Percentiles rank a stretch among this genome's conserved stretches.
phyloP scores from a whole-genome alignment of 1,140 invertebrate species.

The Euglossa dilemma region DNA sequence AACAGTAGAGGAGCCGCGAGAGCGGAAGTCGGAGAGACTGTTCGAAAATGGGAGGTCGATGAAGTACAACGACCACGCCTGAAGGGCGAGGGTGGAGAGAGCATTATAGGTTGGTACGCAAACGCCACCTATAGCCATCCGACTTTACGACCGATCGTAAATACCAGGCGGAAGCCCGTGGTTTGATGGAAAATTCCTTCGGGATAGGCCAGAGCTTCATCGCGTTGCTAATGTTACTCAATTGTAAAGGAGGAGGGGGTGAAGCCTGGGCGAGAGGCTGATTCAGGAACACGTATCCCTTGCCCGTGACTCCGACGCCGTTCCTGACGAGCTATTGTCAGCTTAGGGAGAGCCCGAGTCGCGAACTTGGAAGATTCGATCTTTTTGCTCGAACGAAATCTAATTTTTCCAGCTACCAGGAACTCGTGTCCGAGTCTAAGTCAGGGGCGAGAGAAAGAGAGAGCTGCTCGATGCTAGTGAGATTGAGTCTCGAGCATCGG shows the following conservation, averaged over 20 bases:
- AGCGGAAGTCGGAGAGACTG: slow-evolving; percentile 28
- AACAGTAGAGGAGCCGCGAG: slow-evolving; percentile 15
- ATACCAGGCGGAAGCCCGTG: slow-evolving; percentile 44
- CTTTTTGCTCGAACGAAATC: slow-evolving; percentile 65
- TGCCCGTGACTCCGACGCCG: slow-evolving; percentile 8
- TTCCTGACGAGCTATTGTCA: slow-evolving; percentile 71
- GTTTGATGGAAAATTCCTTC: slow-evolving; percentile 51
- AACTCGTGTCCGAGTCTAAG: slow-evolving; percentile 53
- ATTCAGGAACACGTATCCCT: slow-evolving; percentile 45
- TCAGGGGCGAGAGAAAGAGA: slow-evolving; percentile 25
- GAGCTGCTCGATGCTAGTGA: neutral
- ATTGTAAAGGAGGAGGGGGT: slow-evolving; percentile 57
- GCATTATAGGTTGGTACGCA: slow-evolving; percentile 39
- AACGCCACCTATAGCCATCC: slow-evolving; percentile 25
- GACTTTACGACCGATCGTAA: slow-evolving; percentile 64
- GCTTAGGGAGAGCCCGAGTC: slow-evolving; percentile 30
- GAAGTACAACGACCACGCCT: slow-evolving; percentile 31
- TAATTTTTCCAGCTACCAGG: slow-evolving; percentile 64
- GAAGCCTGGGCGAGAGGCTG: neutral
- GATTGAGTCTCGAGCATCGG: neutral
- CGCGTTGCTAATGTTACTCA: slow-evolving; percentile 61
- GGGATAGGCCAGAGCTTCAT: slow-evolving; percentile 34
- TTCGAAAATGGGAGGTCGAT: slow-evolving; percentile 36
- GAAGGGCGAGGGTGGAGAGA: slow-evolving; percentile 18
- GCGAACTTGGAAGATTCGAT: slow-evolving; percentile 59